These are phyloP conservation scores for Melanotus villosus DNA, from an alignment of 2,888 invertebrate species.

Conservation along the genomic window DNA sequence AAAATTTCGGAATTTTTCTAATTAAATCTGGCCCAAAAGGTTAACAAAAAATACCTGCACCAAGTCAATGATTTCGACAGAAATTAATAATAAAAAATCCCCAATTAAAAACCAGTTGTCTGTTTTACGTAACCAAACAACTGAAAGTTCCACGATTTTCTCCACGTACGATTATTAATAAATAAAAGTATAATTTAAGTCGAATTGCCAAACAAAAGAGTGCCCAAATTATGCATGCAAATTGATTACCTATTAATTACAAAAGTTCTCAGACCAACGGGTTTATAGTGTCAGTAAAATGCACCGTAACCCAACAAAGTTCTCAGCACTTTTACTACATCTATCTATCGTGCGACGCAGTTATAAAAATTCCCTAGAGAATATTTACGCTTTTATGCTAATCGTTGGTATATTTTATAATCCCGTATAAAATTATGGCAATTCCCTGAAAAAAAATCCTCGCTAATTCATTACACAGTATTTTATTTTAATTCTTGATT, in stretches of 20 bases:
- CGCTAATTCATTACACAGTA: no score
- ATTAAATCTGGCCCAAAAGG: no score
- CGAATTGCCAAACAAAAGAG: conserved; percentile 3
- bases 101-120: no score
- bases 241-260: conserved; percentile 17
- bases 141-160: neutral
- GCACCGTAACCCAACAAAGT: conserved; percentile 1
- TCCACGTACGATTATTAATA: neutral
- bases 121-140: no score
- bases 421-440: no score
- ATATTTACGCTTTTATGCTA: conserved; percentile 15
- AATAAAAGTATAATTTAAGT: neutral
- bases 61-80: no score
- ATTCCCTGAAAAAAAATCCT: no score
- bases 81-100: no score
- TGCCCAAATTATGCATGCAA: conserved; percentile 1
- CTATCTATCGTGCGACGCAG: neutral
- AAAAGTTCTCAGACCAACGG: conserved; percentile 3
- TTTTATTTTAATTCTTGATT: no score
- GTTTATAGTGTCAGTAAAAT: conserved; percentile 11
- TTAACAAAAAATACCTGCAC: no score
- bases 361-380: conserved; percentile 27
- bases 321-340: conserved; percentile 24
- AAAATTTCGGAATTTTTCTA: no score
- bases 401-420: neutral